Base-by-base conservation (phyloP, 2,113 vertebrate genomes). In the Periophthalmus modestus region DNA sequence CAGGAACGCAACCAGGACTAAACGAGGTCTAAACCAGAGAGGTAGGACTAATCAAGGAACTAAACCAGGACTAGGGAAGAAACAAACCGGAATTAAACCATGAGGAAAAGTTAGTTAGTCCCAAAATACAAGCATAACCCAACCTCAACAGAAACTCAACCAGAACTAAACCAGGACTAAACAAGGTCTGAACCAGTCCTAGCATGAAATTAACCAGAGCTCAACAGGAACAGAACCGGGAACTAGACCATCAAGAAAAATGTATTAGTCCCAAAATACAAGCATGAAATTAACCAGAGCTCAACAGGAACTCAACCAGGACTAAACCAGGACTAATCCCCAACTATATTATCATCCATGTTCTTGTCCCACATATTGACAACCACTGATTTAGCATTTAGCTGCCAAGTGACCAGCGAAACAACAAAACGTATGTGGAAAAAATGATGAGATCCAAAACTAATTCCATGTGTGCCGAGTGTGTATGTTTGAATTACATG, bases 381-480 rank as follows among this genome's bases (percentile, higher is more conserved):
- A 57, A 57, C 55, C 55, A 23, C 2, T 2, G 21, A 19, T 23
- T 23, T 23, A 23, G 55, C 55, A 23, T 57, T 21, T 13, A 57
- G 7, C 55, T 57, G 70, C 21, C 59, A 62, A 23, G 66, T 74
- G 74, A 80, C 79, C 65, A 55, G 66, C 16, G 2, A 63, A 55
- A 68, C 0, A 28, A 77, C 61, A 71, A 72, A 47, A 83, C 13
- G 34, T 52, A 52, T 43, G 71, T 83, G 85, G 84, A 83, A 82
- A 85, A 81, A 81, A 71, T 77, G 83, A 88, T 47, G 84, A 75
- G 62, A 72, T 68, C 72, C 73, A 70, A 83, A 89, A 77, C 73
- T 66, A 72, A 87, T 85, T 68, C 78, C 85, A 81, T 75, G 80
- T 78, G 75, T 81, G 82, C 71, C 69, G 34, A 74, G 72, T 81